A percentile compares a stretch with the other conserved stretches of the same genome.
Conservation (phyloP, 1,140 invertebrate species). For the Drepana arcuata region DNA sequence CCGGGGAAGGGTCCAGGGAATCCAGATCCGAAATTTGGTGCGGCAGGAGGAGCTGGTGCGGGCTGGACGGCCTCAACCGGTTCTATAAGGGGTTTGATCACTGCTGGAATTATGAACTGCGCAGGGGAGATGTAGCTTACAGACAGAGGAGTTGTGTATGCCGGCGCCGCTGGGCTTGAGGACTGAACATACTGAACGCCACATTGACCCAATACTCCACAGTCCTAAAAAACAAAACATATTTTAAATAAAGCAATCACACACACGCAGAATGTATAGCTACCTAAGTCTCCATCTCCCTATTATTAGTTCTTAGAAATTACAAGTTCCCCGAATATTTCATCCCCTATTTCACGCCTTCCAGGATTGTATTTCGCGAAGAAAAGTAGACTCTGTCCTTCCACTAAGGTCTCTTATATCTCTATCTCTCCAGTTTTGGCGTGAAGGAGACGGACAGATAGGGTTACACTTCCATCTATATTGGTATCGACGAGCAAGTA, state of each 20-base stretch:
- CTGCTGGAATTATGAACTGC: slow-evolving; percentile 31
- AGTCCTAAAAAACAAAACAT: slow-evolving; percentile 15
- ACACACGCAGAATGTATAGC: too few species aligned
- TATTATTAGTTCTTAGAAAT: too few species aligned
- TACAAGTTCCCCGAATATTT: too few species aligned
- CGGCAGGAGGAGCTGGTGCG: slow-evolving; percentile 5
- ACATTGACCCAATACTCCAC: slow-evolving; percentile 16
- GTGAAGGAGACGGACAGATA: too few species aligned
- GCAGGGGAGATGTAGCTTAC: slow-evolving; percentile 1
- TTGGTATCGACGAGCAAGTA: too few species aligned
- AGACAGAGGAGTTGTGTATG: neutral
- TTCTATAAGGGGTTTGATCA: slow-evolving; percentile 24
- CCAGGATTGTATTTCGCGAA: neutral
- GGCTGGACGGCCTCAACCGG: slow-evolving; percentile 9
- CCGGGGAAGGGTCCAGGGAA: slow-evolving; percentile 3
- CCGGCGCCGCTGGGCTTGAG: too few species aligned
- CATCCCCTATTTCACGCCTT: neutral
- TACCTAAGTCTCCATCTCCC: too few species aligned
- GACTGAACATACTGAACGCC: slow-evolving; percentile 14
- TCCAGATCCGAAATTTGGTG: slow-evolving; percentile 3
- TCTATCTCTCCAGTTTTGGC: too few species aligned
- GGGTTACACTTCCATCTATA: too few species aligned
- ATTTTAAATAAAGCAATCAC: neutral
- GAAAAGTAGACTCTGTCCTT: too few species aligned
- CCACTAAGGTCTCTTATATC: too few species aligned